Evolutionary conservation across 2,113 vertebrate genomes (phyloP), one percentile per base, ranked within the genome.

Genomic region (Nycticorax nycticorax): DNA sequence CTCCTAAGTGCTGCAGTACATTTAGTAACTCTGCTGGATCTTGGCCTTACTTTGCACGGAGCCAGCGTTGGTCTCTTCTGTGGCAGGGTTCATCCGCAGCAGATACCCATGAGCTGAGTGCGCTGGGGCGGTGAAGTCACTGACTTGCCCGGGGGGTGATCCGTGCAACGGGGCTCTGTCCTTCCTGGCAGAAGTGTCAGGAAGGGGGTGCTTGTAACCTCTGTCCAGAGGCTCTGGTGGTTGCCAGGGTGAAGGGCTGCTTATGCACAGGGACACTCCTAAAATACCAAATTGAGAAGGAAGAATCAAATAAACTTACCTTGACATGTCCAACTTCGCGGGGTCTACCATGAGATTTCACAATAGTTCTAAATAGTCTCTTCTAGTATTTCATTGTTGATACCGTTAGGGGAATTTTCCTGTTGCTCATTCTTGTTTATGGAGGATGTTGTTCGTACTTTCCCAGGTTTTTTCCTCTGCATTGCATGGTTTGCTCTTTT

Each of bases 121-220:
- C 4, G 9, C 52, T 39, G 64, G 2, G 26, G 8, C 0, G 1
- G 43, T 1, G 0, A 33, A 45, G 62, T 27, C 4, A 0, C 8
- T n/a, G 57, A 16, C 20, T 30, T 10, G 6, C 74, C 0, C 37
- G 37, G 37, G 2, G 3, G 32, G 59, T 5, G 4, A 1, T 20
- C 33, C 3, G 0, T 35, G 8, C 4, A 4, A 0, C 1, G 6
- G 15, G 50, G 16, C 10, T 74, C 68, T 81, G 55, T 52, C 60
- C 27, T 4, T 74, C 24, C 45, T 28, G 0, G 0, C 15, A 2
- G 37, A 5, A 0, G 8, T 39, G 37, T 30, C 63, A 12, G 19
- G 27, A 53, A 47, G 41, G n/a, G 43, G n/a, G 8, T 53, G 48
- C 35, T 55, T 41, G 24, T 28, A n/a, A 0, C 64, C 62, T 55